phyloP scores from a whole-genome alignment of 2,113 vertebrate genomes.

The Prionailurus bengalensis region DNA sequence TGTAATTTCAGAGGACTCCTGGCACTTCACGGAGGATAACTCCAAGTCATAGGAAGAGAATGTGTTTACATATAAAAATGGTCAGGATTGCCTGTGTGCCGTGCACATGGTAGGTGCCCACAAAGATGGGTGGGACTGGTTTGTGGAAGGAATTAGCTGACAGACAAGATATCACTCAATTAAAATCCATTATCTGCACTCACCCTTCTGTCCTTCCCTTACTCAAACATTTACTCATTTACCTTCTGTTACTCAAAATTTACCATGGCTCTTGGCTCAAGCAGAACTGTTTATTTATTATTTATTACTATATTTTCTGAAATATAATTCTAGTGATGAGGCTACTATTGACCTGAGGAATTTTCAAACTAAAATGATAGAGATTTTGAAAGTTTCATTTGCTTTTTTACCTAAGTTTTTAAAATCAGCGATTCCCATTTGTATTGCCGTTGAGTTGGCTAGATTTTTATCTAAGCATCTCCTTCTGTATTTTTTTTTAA shows the following conservation, averaged over 20 bases:
- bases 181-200: not conserved
- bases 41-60: not conserved
- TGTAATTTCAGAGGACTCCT: constrained; percentile 32
- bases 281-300: not conserved
- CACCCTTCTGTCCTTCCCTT: not conserved
- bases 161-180: not conserved
- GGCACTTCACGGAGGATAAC: constrained; percentile 11
- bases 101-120: not conserved
- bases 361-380: constrained; percentile 34
- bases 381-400: constrained; percentile 14
- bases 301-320: not conserved
- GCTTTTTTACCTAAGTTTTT: not conserved
- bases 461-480: not conserved
- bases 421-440: not conserved
- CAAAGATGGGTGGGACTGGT: not conserved
- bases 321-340: not conserved
- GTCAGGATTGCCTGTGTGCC: not conserved
- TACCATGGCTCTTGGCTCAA: not conserved
- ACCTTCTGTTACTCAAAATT: not conserved
- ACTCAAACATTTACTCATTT: not conserved
- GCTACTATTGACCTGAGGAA: not conserved
- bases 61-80: not conserved
- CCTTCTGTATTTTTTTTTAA: not conserved
- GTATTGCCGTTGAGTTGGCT: not conserved
- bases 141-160: not conserved